Percentiles rank a stretch among this genome's conserved stretches.
Conservation (phyloP, 2,113 vertebrate species). For the Ciconia stormi region DNA sequence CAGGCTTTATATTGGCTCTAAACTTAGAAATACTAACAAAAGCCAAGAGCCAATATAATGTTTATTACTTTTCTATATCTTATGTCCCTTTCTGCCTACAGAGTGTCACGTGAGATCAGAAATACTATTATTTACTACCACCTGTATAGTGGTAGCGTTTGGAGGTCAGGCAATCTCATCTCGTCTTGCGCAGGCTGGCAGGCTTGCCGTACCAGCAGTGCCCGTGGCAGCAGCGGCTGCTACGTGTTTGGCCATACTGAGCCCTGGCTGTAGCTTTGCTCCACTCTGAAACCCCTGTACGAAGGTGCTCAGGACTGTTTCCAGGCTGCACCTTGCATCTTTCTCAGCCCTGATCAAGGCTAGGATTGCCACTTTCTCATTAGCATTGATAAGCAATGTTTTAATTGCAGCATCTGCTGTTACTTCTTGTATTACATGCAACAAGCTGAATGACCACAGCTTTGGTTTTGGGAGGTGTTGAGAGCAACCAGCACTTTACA, state of each 20-base stretch:
- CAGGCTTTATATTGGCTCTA: neutral
- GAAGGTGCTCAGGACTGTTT: neutral
- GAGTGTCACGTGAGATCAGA: neutral
- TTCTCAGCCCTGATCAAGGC: neutral
- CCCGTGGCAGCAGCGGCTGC: neutral
- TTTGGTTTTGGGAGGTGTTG: neutral
- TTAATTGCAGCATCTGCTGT: neutral
- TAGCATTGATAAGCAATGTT: neutral
- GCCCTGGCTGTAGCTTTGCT: neutral
- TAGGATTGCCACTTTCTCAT: neutral
- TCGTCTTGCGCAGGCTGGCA: accelerated
- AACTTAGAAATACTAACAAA: neutral
- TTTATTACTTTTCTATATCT: neutral
- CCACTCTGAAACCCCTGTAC: neutral
- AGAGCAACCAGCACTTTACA: neutral
- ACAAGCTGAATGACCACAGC: neutral
- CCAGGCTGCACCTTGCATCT: neutral
- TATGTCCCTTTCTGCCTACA: neutral
- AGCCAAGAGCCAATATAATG: neutral
- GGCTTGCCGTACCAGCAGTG: neutral
- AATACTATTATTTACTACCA: neutral
- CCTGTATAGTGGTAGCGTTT: accelerated
- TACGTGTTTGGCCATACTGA: neutral
- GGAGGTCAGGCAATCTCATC: neutral
- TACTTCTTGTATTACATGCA: neutral